Base-by-base conservation (phyloP, 2,888 invertebrate genomes). In the Aphidius colemani region DNA sequence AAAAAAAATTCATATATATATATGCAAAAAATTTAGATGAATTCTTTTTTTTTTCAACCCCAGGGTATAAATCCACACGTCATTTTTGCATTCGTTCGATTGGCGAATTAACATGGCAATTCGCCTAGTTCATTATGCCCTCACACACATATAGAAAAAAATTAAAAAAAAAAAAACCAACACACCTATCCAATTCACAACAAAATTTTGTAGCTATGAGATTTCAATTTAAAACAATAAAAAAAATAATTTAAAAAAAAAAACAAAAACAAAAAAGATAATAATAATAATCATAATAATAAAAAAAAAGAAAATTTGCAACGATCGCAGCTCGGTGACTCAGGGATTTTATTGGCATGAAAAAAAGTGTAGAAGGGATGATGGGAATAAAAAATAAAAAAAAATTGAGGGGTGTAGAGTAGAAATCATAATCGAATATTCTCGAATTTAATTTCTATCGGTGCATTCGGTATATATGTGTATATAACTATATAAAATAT, bases 381-480 rank as follows among this genome's bases (percentile, higher is more conserved):
- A 67, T 48, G 13, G 13, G 13, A 18, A 18, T 1, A 18, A 18
- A 18, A 18, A 18, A 18, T 1, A 18, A 18, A 18, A 18, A 58
- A 55, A 62, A 59, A 30, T 41, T 57, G 59, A 18, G 56, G 56
- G 50, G 8, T 66, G 18, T 51, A 56, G 51, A 53, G 53, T 9
- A 13, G 72, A 71, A 72, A 70, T 74, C 74, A 78, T 80, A 82
- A 82, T 81, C 79, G 80, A 81, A 80, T 81, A 79, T 79, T 78
- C 80, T 78, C 77, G 75, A 81, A 81, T 81, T 80, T 78, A 77
- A 81, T 82, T 79, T 79, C 78, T 76, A 81, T 80, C 78, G 78
- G 73, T 75, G 72, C 74, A 73, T 71, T 68, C 74, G 60, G 65
- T 30, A 30, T 30, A 30, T 30, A 18, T 18, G 13, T 18, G 13